A percentile compares a stretch with the other conserved stretches of the same genome.
These are phyloP conservation scores for Neosilurus mollespiculum DNA, from an alignment of 2,797 vertebrate species.

Conservation along the genomic window DNA sequence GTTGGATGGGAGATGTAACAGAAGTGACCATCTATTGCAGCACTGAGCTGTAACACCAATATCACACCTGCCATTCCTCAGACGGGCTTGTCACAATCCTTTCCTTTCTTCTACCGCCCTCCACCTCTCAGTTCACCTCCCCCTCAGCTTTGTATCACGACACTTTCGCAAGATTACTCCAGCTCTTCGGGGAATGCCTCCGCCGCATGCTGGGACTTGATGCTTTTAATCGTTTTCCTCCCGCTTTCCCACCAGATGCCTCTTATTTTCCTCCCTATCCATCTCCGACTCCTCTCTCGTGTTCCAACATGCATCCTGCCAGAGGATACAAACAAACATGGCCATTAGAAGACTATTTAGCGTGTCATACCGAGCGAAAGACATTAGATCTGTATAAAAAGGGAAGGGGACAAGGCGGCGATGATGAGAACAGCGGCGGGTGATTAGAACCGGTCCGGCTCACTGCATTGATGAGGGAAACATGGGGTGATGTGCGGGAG, in stretches of 20 bases:
- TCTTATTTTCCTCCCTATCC: constrained; percentile 23
- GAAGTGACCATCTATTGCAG: background rate
- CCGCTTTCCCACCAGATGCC: constrained; percentile 34
- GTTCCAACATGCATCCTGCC: constrained; percentile 29
- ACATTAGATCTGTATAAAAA: constrained; percentile 33
- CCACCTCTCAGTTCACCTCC: background rate
- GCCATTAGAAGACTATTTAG: constrained; percentile 41
- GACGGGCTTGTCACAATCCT: background rate
- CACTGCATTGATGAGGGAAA: constrained; percentile 17
- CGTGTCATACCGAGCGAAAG: constrained; percentile 34
- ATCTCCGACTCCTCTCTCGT: constrained; percentile 24
- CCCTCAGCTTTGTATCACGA: constrained; percentile 14
- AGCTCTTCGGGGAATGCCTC: constrained; percentile 36
- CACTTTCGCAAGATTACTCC: constrained; percentile 40
- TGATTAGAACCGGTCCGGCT: constrained; percentile 21
- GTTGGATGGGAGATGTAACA: background rate
- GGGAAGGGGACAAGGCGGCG: background rate
- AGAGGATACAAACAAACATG: constrained; percentile 34
- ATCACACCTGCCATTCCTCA: background rate
- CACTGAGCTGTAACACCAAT: background rate
- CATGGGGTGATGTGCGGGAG: constrained; percentile 18
- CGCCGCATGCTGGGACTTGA: constrained; percentile 36
- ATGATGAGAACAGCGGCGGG: constrained; percentile 5
- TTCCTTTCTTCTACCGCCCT: background rate
- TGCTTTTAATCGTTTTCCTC: constrained; percentile 42